Conservation (phyloP, 2,888 invertebrate species). For the Lasioglossum marginatum region DNA sequence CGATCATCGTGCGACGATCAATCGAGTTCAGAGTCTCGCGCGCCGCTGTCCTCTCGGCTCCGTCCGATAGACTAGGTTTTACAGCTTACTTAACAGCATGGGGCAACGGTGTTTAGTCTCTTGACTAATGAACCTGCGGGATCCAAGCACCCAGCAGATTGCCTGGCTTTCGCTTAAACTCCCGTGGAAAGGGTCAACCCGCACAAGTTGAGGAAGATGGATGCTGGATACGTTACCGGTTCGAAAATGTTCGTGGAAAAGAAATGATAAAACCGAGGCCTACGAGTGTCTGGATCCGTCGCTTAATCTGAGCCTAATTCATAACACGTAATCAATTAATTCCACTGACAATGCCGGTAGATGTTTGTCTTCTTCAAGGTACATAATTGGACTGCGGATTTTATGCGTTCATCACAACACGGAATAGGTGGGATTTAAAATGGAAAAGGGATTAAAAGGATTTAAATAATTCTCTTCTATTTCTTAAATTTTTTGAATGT, state of each 20-base stretch:
- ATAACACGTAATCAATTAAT: not conserved
- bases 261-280: not conserved
- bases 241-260: not conserved
- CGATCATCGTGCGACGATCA: constrained; percentile 74
- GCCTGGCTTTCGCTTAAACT: constrained; percentile 68
- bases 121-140: constrained; percentile 81
- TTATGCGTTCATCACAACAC: not conserved
- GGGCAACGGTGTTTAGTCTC: constrained; percentile 76
- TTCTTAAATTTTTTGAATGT: no score
- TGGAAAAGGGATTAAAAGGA: not conserved
- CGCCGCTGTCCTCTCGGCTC: constrained; percentile 59
- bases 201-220: constrained; percentile 69
- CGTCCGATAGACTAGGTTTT: constrained; percentile 61
- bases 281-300: no score
- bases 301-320: not conserved
- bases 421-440: not conserved
- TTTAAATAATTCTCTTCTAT: not conserved
- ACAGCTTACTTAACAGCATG: constrained; percentile 75
- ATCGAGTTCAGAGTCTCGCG: constrained; percentile 62
- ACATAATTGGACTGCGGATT: not conserved
- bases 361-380: not conserved
- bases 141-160: constrained; percentile 67
- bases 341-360: no score
- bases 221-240: constrained; percentile 52
- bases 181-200: constrained; percentile 72